A percentile compares a stretch with the other conserved stretches of the same genome.
These are phyloP conservation scores for Aegithalos caudatus DNA, from an alignment of 2,113 vertebrate genomes.

Conservation along the genomic window DNA sequence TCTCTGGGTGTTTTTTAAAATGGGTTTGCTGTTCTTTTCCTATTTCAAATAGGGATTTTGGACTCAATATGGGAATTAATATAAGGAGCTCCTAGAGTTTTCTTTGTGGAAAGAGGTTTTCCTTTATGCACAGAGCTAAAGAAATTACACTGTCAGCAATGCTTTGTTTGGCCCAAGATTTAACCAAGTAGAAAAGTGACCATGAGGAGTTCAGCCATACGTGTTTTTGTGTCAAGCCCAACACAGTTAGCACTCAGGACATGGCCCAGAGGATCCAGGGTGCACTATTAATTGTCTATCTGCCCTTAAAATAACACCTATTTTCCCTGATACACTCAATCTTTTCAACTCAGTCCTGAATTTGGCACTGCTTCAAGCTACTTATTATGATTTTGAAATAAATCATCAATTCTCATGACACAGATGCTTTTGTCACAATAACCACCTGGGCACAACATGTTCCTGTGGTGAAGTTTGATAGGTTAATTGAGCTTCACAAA, in stretches of 20 bases:
- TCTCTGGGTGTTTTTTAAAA: background rate
- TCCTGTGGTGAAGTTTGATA: constrained; percentile 3
- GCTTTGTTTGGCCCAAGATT: background rate
- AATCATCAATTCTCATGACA: constrained; percentile 1
- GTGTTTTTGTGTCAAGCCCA: background rate
- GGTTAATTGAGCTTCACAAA: background rate
- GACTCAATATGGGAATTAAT: background rate
- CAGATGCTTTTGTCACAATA: background rate
- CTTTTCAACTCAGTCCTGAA: background rate
- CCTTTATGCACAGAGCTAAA: background rate
- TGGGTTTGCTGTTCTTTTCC: background rate
- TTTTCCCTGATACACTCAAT: background rate
- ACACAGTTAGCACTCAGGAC: background rate
- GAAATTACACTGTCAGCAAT: background rate
- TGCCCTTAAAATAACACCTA: background rate
- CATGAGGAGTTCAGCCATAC: background rate
- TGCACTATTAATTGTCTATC: background rate
- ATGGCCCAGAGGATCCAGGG: background rate
- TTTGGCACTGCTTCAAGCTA: background rate
- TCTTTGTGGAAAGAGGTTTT: background rate
- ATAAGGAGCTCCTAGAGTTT: background rate
- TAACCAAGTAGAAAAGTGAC: background rate
- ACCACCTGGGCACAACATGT: background rate
- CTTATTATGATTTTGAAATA: constrained; percentile 28
- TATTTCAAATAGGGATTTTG: background rate